Evolutionary conservation across 2,888 invertebrate species (phyloP).

Genomic region (Cylloceria caligata): DNA sequence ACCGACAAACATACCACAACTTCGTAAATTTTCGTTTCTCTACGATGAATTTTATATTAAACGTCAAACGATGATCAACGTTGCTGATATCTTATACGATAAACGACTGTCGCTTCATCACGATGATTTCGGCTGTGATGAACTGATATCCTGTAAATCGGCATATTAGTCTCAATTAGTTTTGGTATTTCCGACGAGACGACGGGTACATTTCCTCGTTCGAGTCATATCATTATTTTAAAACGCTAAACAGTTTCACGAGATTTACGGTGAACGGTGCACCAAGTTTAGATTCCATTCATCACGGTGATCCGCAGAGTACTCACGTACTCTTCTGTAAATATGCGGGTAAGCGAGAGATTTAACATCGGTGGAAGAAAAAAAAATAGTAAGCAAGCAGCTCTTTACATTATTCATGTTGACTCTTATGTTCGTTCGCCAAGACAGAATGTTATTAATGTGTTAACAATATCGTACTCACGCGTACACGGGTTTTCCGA

Average conservation of each 20-base stretch:
- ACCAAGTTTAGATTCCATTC: constrained; percentile 18
- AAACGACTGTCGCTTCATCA: constrained; percentile 54
- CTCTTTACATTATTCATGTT: background rate
- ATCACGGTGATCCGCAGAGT: constrained; percentile 6
- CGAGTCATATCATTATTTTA: background rate
- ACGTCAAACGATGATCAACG: constrained; percentile 56
- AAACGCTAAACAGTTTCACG: background rate
- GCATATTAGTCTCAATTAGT: constrained; percentile 62
- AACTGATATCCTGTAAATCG: constrained; percentile 63
- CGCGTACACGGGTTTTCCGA: background rate
- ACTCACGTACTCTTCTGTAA: constrained; percentile 1
- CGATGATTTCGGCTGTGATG: constrained; percentile 63
- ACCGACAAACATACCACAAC: constrained; percentile 70
- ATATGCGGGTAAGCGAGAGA: constrained; percentile 1
- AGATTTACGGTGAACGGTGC: constrained; percentile 20
- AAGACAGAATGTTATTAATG: constrained; percentile 8
- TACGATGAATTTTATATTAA: constrained; percentile 58
- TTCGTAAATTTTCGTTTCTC: constrained; percentile 68
- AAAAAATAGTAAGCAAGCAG: background rate
- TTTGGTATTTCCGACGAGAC: constrained; percentile 56
- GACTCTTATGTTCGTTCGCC: constrained; percentile 2
- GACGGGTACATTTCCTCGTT: constrained; percentile 29
- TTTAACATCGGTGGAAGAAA: background rate
- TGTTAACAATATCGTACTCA: background rate
- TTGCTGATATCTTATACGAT: constrained; percentile 49